Base-by-base conservation (phyloP, 2,113 vertebrate genomes). In the Melanocharis versteri region DNA sequence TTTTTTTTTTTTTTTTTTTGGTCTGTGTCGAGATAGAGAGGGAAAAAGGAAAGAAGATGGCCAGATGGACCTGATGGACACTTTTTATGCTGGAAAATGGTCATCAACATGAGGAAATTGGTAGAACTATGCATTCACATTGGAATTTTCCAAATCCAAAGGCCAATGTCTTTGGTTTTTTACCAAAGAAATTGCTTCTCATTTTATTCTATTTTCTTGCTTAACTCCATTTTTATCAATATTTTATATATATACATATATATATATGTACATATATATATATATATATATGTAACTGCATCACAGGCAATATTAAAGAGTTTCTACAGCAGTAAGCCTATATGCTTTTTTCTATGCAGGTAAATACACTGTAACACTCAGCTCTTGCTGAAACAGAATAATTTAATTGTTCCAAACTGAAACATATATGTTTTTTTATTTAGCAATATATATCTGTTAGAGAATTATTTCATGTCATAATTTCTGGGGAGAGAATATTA, bases 211-310 rank as follows among this genome's bases (percentile, higher is more conserved):
- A 19, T 77, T 72, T 72, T 76, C 6, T 44, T n/a, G 5, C 6
- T 75, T 30, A 56, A 37, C 70, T 87, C 11, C 4, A 40, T 44
- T 50, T 50, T 21, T 40, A 27, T 58, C 15, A 48, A 3, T 19
- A 33, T 39, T 53, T 20, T 8, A n/a, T 31, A 10, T 11, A 28
- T 48, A n/a, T 40, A 12, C 39, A 40, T 4, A 11, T 5, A 14
- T 42, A 30, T 13, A 9, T 3, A 22, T n/a, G 13, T 5, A 83
- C n/a, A 10, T 11, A 28, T 48, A n/a, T 40, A 12, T 12, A 40
- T 4, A 11, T 5, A 14, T 42, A 30, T 13, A 9, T 3, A 22
- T n/a, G 13, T 5, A 83, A 57, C 53, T 62, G 1, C 1, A 9
- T 54, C 7, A 56, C 9, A 40, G 5, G 1, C 7, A 48, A 17